phyloP scores from a whole-genome alignment of 1,140 invertebrate genomes.

The Mactra quadrangularis region DNA sequence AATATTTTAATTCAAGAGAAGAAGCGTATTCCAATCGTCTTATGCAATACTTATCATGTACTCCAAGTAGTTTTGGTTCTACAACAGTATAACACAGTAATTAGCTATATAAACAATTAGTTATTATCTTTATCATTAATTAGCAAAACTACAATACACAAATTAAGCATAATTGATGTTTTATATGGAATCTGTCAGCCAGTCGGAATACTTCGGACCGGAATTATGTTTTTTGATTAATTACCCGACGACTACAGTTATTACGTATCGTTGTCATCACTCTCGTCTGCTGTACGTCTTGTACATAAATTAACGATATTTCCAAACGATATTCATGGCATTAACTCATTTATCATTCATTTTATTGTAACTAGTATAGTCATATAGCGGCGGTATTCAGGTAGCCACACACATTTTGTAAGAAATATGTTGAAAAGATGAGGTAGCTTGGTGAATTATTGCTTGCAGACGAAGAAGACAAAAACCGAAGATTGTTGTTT shows the following conservation, averaged over 20 bases:
- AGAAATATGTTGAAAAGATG: constrained; percentile 8
- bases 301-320: constrained; percentile 22
- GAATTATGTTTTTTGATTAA: constrained; percentile 43
- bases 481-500: constrained; percentile 49
- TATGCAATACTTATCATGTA: too few species aligned
- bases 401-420: constrained; percentile 16
- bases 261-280: constrained; percentile 28
- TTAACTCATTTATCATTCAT: constrained; percentile 43
- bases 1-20: too few species aligned
- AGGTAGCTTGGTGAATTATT: neutral
- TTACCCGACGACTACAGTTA: constrained; percentile 16
- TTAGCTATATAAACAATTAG: too few species aligned
- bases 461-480: constrained; percentile 17
- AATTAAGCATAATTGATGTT: neutral
- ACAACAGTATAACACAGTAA: too few species aligned
- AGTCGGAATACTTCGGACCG: constrained; percentile 28
- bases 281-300: constrained; percentile 10
- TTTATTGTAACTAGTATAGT: neutral
- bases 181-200: neutral
- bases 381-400: neutral
- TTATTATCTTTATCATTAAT: too few species aligned
- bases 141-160: neutral
- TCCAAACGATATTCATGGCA: constrained; percentile 1
- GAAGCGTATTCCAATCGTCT: too few species aligned
- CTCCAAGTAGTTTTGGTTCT: too few species aligned